Percentiles rank a stretch among this genome's conserved stretches.
phyloP scores from a whole-genome alignment of 2,888 invertebrate species.

The Phyto melanocephala region DNA sequence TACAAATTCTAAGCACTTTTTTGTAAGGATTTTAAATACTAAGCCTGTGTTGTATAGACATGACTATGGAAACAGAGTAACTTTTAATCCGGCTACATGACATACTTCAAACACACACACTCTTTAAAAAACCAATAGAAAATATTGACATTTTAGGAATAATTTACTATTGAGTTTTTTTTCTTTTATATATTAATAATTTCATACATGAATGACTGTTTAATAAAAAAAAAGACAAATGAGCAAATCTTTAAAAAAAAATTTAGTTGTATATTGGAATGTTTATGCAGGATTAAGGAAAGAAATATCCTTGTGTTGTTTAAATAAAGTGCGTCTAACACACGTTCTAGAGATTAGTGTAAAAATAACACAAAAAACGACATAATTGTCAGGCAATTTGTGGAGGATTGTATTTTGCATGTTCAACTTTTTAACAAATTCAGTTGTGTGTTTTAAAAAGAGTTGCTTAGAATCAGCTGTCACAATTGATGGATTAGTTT shows the following conservation, averaged over 20 bases:
- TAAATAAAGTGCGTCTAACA: conserved; percentile 52
- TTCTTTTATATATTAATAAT: conserved; percentile 15
- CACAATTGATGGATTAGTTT: conserved; percentile 51
- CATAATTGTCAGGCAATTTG: conserved; percentile 49
- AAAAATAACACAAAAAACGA: conserved; percentile 1
- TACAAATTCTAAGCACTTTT: background rate
- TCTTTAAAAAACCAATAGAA: background rate
- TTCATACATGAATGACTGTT: conserved; percentile 38
- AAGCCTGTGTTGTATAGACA: conserved; percentile 33
- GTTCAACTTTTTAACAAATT: conserved; percentile 52
- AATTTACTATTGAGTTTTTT: background rate
- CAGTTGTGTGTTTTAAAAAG: background rate
- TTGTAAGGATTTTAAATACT: conserved; percentile 16
- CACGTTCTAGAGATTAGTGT: conserved; percentile 53
- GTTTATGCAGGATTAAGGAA: conserved; percentile 47
- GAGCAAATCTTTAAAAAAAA: conserved; percentile 17
- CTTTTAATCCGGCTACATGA: conserved; percentile 5
- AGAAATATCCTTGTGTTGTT: conserved; percentile 38
- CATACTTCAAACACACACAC: background rate
- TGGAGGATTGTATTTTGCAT: conserved; percentile 5
- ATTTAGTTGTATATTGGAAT: conserved; percentile 8
- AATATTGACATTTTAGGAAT: background rate
- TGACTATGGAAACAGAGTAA: background rate
- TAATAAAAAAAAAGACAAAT: conserved; percentile 21
- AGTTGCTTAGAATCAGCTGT: conserved; percentile 33